Conservation (phyloP, 2,797 vertebrate genomes). For the Labroides dimidiatus region DNA sequence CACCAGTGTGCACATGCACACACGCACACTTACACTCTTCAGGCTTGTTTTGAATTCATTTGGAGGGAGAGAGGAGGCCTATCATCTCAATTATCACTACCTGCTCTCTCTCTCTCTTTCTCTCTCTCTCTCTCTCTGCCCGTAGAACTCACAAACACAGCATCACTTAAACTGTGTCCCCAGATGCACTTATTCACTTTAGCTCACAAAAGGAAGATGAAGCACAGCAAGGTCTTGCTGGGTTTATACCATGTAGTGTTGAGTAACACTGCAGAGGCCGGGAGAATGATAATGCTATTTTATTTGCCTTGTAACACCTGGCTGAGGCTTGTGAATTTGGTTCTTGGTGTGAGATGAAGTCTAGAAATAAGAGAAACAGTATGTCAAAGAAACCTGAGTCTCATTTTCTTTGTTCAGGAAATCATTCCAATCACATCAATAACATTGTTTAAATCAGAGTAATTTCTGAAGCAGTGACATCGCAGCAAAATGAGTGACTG, state of each 20-base stretch:
- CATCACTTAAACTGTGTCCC: slow-evolving; percentile 28
- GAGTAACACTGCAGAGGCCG: neutral
- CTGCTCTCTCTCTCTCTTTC: slow-evolving; percentile 16
- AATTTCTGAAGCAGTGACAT: neutral
- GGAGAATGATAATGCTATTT: neutral
- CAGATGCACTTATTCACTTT: slow-evolving; percentile 40
- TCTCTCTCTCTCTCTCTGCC: slow-evolving; percentile 15
- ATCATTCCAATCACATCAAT: neutral
- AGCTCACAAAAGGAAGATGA: slow-evolving; percentile 17
- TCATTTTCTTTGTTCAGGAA: neutral
- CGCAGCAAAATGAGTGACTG: neutral
- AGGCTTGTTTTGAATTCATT: slow-evolving; percentile 27
- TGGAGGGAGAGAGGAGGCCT: slow-evolving; percentile 5
- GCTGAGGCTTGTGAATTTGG: neutral
- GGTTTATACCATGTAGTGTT: slow-evolving; percentile 6
- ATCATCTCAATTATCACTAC: slow-evolving; percentile 52
- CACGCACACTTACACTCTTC: slow-evolving; percentile 5
- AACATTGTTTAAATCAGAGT: slow-evolving; percentile 2
- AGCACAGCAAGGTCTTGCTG: slow-evolving; percentile 11
- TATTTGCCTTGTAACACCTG: neutral
- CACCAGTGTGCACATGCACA: slow-evolving; percentile 10
- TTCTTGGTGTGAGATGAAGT: slow-evolving; percentile 6
- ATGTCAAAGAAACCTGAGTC: neutral
- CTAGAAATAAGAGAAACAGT: neutral
- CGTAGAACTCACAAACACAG: slow-evolving; percentile 36